Percentiles rank a stretch among this genome's conserved stretches.
These are phyloP conservation scores for Cyprinella venusta DNA, from an alignment of 2,797 vertebrate genomes.

Conservation along the genomic window DNA sequence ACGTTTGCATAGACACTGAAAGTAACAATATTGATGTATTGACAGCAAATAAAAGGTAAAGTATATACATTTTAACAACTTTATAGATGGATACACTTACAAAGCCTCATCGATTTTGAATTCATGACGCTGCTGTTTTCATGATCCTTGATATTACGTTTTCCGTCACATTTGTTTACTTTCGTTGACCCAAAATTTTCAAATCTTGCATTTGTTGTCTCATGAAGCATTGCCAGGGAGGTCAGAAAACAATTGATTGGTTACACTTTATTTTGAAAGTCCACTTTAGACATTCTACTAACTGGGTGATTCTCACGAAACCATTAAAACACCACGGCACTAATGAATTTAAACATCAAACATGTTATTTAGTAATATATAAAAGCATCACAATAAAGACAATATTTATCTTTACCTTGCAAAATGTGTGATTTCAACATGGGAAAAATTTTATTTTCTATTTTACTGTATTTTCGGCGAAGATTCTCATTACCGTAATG, in stretches of 20 bases:
- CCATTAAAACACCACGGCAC: too few relatives aligned
- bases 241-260: background rate
- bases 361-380: too few relatives aligned
- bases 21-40: background rate
- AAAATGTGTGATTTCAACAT: too few relatives aligned
- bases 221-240: background rate
- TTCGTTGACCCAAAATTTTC: background rate
- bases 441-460: too few relatives aligned
- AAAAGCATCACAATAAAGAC: too few relatives aligned
- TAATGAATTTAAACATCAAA: too few relatives aligned
- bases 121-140: background rate
- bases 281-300: too few relatives aligned
- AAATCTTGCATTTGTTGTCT: background rate
- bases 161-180: background rate
- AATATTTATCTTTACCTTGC: too few relatives aligned
- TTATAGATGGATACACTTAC: background rate
- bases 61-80: background rate
- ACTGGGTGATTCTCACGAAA: too few relatives aligned
- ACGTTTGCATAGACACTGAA: background rate
- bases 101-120: background rate
- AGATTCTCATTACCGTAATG: too few relatives aligned
- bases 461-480: too few relatives aligned
- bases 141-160: background rate
- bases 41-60: background rate
- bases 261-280: too few relatives aligned